Percentiles rank a stretch among this genome's conserved stretches.
Conservation (phyloP, 2,113 vertebrate genomes). For the Oxyruncus cristatus region DNA sequence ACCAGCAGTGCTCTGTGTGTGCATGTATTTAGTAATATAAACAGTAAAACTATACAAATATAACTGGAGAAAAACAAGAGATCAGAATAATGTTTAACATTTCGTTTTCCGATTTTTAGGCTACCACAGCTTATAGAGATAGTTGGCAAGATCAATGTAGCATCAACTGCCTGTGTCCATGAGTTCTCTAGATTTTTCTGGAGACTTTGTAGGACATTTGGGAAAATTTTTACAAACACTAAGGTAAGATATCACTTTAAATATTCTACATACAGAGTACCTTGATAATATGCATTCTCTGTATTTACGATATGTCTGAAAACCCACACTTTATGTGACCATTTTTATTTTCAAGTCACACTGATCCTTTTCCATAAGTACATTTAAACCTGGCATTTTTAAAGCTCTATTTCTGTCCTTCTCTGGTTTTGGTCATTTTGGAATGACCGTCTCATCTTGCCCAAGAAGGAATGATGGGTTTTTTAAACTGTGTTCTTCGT, state of each 20-base stretch:
- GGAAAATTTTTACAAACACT: constrained; percentile 98
- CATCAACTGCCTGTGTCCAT: constrained; percentile 93
- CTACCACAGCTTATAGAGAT: constrained; percentile 96
- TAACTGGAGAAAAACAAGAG: not conserved
- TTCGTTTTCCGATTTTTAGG: constrained; percentile 71
- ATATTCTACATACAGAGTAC: not conserved
- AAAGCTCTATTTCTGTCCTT: not conserved
- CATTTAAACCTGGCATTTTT: not conserved
- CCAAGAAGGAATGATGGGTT: not conserved
- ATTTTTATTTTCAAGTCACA: not conserved
- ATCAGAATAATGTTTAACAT: constrained; percentile 11
- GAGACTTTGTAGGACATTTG: constrained; percentile 96
- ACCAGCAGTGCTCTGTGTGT: accelerated
- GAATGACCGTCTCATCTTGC: not conserved
- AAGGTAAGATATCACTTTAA: constrained; percentile 81
- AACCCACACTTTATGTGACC: not conserved
- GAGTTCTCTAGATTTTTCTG: constrained; percentile 99
- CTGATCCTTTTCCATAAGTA: not conserved
- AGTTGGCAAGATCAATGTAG: constrained; percentile 94
- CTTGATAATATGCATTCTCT: not conserved
- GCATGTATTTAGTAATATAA: not conserved
- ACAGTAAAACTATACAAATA: not conserved
- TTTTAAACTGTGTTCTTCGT: not conserved
- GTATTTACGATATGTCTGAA: accelerated
- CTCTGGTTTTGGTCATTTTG: not conserved